These are phyloP conservation scores for Exephanes ischioxanthus DNA, from an alignment of 2,888 invertebrate genomes.

Conservation along the genomic window DNA sequence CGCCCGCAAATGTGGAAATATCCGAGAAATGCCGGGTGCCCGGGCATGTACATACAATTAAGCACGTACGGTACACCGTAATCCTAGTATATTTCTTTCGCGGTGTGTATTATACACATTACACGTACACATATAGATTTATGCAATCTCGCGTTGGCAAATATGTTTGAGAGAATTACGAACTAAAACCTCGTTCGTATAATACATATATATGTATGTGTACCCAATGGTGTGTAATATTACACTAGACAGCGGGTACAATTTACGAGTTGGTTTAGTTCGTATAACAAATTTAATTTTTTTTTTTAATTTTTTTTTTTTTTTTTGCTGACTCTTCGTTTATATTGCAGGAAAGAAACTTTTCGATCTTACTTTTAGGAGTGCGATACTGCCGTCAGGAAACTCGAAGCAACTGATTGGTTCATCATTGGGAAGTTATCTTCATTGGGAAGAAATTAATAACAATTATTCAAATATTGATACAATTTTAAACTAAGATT, in stretches of 20 bases:
- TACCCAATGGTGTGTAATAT: constrained; percentile 25
- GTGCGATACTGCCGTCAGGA: background rate
- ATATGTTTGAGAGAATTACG: constrained; percentile 60
- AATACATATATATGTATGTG: constrained; percentile 17
- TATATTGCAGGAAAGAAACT: background rate
- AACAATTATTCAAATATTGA: too few relatives aligned
- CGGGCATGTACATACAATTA: constrained; percentile 60
- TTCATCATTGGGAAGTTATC: too few relatives aligned
- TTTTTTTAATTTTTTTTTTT: background rate
- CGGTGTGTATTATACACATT: constrained; percentile 11
- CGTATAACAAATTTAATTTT: constrained; percentile 29
- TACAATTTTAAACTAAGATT: too few relatives aligned
- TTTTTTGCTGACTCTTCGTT: background rate
- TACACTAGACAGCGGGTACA: constrained; percentile 42
- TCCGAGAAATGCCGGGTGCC: constrained; percentile 58
- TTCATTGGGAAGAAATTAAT: too few relatives aligned
- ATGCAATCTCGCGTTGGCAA: constrained; percentile 58
- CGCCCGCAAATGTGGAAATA: constrained; percentile 57
- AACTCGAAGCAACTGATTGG: too few relatives aligned
- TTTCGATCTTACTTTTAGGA: background rate
- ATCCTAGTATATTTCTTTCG: constrained; percentile 13
- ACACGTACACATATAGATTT: constrained; percentile 30
- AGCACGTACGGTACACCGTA: constrained; percentile 55
- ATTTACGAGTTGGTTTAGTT: constrained; percentile 42
- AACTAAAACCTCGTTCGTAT: constrained; percentile 37